Conservation (phyloP, 30 jellyfish, hydroid and myxozoan genomes). For the Cassiopea andromeda region DNA sequence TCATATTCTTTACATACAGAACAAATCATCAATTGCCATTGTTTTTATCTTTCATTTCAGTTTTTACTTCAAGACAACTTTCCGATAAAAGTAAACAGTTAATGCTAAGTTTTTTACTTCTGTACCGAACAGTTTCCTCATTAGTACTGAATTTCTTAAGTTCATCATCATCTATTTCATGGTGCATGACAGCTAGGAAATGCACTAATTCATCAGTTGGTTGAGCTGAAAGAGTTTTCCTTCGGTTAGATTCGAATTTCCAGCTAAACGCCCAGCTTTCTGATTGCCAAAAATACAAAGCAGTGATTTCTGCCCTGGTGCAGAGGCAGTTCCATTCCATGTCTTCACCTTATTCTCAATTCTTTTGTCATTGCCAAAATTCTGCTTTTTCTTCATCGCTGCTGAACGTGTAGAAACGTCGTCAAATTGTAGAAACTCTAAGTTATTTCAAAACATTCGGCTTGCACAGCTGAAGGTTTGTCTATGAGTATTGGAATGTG, state of each 20-base stretch:
- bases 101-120: slow-evolving; percentile 11
- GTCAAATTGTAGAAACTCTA: slow-evolving; percentile 29
- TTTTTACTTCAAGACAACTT: too few species aligned
- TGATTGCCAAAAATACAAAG: slow-evolving; percentile 58
- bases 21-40: slow-evolving; percentile 40
- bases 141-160: too few species aligned
- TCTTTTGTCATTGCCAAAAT: background rate
- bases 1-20: slow-evolving; percentile 3
- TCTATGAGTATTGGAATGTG: slow-evolving; percentile 42
- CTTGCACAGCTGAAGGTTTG: slow-evolving; percentile 24
- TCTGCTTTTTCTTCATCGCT: slow-evolving; percentile 41
- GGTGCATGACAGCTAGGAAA: slow-evolving; percentile 3
- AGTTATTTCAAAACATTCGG: too few species aligned
- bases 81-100: slow-evolving; percentile 19
- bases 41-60: slow-evolving; percentile 65
- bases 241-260: slow-evolving; percentile 13
- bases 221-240: slow-evolving; percentile 23
- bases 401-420: slow-evolving; percentile 23
- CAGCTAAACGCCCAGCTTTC: slow-evolving; percentile 31
- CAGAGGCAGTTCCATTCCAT: slow-evolving; percentile 54
- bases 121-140: too few species aligned
- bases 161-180: background rate
- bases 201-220: background rate
- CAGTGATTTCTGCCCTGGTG: background rate
- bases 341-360: background rate